phyloP scores from a whole-genome alignment of 2,797 vertebrate genomes.

The Cephalopachus bancanus region DNA sequence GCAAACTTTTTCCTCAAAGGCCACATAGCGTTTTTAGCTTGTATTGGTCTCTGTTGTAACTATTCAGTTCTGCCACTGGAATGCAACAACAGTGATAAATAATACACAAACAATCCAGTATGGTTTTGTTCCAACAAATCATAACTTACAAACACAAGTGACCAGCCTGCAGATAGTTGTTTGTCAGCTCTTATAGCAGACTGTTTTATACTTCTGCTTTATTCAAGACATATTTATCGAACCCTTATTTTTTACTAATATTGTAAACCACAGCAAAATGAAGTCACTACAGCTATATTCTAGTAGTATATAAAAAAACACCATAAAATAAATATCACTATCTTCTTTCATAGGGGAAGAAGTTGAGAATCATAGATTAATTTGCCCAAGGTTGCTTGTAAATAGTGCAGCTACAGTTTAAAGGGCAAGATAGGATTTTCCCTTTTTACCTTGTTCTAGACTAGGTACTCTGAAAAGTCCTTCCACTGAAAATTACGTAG shows the following conservation, averaged over 20 bases:
- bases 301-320: not conserved
- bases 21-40: not conserved
- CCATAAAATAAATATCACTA: not conserved
- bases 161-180: not conserved
- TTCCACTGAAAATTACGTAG: not conserved
- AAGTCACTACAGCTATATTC: not conserved
- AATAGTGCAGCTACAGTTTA: not conserved
- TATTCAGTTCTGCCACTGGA: not conserved
- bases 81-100: not conserved
- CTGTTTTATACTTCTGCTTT: not conserved
- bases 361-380: not conserved
- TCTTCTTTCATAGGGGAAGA: not conserved
- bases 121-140: conserved; percentile 1
- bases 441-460: not conserved
- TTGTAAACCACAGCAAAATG: not conserved
- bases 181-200: not conserved
- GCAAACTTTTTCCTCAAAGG: not conserved
- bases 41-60: not conserved
- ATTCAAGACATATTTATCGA: conserved; percentile 1
- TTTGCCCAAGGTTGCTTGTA: not conserved
- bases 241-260: conserved; percentile 1
- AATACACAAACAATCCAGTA: not conserved
- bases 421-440: not conserved
- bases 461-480: not conserved
- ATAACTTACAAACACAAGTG: conserved; percentile 45